Conservation (phyloP, 2,113 vertebrate species). For the Grus americana region DNA sequence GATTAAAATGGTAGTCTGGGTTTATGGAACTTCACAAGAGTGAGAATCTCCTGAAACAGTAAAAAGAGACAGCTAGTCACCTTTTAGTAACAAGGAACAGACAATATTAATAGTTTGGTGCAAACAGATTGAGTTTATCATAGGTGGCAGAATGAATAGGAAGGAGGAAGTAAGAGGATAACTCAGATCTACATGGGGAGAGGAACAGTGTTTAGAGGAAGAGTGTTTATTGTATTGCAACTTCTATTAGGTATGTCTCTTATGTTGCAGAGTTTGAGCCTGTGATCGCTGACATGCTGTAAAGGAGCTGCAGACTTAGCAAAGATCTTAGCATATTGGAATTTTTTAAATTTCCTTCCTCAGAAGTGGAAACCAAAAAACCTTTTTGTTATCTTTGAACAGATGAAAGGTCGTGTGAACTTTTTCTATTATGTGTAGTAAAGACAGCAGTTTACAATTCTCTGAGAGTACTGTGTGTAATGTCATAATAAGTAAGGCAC, state of each 20-base stretch:
- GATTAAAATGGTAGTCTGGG: neutral
- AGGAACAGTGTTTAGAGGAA: neutral
- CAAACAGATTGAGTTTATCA: neutral
- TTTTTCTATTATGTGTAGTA: neutral
- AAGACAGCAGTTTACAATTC: neutral
- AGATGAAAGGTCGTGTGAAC: neutral
- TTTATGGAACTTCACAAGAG: neutral
- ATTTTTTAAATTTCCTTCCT: neutral
- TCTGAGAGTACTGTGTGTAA: neutral
- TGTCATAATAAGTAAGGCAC: neutral
- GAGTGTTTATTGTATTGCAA: neutral
- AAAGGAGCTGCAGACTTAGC: neutral
- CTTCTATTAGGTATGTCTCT: neutral
- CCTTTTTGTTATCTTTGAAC: neutral
- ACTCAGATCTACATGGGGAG: fast-evolving
- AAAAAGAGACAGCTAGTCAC: neutral
- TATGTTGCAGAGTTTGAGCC: neutral
- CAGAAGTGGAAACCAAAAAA: neutral
- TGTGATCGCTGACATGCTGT: neutral
- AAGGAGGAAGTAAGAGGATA: neutral
- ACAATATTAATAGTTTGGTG: neutral
- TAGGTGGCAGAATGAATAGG: neutral
- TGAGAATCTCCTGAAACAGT: neutral
- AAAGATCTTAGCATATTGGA: neutral
- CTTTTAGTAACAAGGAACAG: neutral